Evolutionary conservation across 2,797 vertebrate genomes (phyloP).

Genomic region (Pyrocephalus nanus): DNA sequence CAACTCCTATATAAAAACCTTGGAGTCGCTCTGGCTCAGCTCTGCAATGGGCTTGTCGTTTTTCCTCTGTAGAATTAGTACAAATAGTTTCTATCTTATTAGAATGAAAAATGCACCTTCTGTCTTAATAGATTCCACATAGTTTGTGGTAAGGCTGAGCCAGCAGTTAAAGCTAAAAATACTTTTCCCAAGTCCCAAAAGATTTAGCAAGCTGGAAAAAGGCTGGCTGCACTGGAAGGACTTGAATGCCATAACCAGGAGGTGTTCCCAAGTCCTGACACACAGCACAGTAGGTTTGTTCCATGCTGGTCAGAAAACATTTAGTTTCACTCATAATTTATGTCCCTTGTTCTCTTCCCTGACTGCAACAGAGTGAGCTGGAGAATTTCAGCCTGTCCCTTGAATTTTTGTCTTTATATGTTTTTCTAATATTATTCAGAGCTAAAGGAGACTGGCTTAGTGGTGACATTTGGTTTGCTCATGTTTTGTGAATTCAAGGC

Average conservation of each 20-base stretch:
- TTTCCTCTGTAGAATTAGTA: neutral
- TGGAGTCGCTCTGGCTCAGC: neutral
- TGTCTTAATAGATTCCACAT: constrained; percentile 15
- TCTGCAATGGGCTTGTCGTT: neutral
- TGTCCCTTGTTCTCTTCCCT: neutral
- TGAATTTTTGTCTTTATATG: neutral
- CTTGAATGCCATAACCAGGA: neutral
- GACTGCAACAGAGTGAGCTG: neutral
- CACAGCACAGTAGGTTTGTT: neutral
- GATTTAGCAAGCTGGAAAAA: constrained; percentile 37
- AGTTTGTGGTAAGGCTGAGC: constrained; percentile 50
- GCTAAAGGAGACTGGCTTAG: neutral
- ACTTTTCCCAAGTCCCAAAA: constrained; percentile 25
- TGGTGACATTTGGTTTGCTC: neutral
- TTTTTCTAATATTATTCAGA: neutral
- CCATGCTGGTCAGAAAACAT: neutral
- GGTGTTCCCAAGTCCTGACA: neutral
- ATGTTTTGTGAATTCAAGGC: neutral
- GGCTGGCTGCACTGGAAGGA: constrained; percentile 9
- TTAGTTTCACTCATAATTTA: neutral
- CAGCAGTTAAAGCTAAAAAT: constrained; percentile 55
- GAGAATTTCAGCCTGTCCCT: neutral
- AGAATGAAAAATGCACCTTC: constrained; percentile 34
- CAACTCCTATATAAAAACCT: neutral
- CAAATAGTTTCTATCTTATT: constrained; percentile 4